Base-by-base conservation (phyloP, 2,113 vertebrate genomes). In the Caloenas nicobarica region DNA sequence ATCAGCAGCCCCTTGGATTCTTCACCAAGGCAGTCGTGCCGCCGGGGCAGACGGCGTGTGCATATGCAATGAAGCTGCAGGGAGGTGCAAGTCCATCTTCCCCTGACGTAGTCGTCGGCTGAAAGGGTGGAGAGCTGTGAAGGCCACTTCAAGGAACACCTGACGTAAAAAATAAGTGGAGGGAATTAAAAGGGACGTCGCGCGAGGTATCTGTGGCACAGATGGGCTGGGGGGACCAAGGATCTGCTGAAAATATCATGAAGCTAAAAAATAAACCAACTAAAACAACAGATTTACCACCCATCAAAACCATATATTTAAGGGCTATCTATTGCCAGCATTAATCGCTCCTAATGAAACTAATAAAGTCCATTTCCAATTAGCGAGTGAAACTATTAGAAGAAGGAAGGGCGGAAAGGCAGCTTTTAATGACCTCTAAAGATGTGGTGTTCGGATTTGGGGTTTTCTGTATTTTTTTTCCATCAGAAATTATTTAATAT, bases 91-190 rank as follows among this genome's bases (percentile, higher is more conserved):
- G 96, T 95, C 97, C 96, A 96, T 97, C 93, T 96, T 95, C 95
- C 89, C 88, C 96, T 97, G 96, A 97, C n/a, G 77, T 93, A 91
- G 95, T 70, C 16, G n/a, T 88, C n/a, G 69, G 85, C 93, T 93
- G 91, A 94, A 90, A 95, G 97, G 96, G 97, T 97, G 81, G 88
- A 96, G 97, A 98, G 95, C 98, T 98, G 96, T 98, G 98, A 98
- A 98, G 98, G 98, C 98, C 98, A 98, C 97, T 98, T 98, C 98
- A 98, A 98, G 98, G 98, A 98, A 98, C 91, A 93, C 78, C 96
- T 93, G 92, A 96, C 29, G 57, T 78, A 93, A 94, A 93, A 91
- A 95, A 94, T 84, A 84, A 88, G 91, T 1, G 58, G 84, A 95
- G 76, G 68, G 91, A 84, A 97, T 74, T 60, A 91, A 91, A 93